These are phyloP conservation scores for Pogona vitticeps DNA, from an alignment of 2,113 vertebrate genomes.

Conservation along the genomic window DNA sequence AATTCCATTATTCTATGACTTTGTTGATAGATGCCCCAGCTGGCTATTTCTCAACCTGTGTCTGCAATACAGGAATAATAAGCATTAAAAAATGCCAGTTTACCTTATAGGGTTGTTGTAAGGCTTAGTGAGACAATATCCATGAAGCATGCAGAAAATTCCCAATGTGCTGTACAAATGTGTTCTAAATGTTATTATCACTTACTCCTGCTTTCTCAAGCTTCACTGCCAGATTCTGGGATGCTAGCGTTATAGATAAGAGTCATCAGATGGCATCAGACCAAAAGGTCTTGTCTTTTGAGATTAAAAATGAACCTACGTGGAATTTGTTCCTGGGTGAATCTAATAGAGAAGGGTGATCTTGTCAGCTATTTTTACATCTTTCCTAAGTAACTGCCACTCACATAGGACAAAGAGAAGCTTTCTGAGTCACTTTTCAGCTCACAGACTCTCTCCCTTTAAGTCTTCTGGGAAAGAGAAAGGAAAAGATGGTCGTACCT, in stretches of 20 bases:
- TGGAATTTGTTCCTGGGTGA: conserved; percentile 13
- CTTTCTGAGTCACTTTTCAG: neutral
- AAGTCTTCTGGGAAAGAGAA: neutral
- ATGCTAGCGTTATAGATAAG: conserved; percentile 8
- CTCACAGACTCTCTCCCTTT: neutral
- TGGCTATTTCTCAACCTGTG: neutral
- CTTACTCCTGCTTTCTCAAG: neutral
- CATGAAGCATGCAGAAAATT: neutral
- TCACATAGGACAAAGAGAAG: neutral
- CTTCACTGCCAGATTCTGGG: neutral
- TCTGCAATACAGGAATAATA: neutral
- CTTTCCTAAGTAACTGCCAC: conserved; percentile 1
- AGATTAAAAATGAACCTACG: conserved; percentile 1
- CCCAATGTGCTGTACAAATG: neutral
- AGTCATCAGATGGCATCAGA: neutral
- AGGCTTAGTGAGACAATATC: neutral
- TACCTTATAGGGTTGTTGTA: neutral
- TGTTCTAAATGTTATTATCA: neutral
- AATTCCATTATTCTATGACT: no score
- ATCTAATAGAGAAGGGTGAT: conserved; percentile 14
- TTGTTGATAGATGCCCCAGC: no score
- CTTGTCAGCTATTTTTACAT: conserved; percentile 1
- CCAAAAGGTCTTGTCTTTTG: conserved; percentile 18
- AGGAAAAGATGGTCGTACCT: conserved; percentile 62
- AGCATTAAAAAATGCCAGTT: neutral